phyloP scores from a whole-genome alignment of 2,888 invertebrate genomes.

The Lumbricus terrestris region DNA sequence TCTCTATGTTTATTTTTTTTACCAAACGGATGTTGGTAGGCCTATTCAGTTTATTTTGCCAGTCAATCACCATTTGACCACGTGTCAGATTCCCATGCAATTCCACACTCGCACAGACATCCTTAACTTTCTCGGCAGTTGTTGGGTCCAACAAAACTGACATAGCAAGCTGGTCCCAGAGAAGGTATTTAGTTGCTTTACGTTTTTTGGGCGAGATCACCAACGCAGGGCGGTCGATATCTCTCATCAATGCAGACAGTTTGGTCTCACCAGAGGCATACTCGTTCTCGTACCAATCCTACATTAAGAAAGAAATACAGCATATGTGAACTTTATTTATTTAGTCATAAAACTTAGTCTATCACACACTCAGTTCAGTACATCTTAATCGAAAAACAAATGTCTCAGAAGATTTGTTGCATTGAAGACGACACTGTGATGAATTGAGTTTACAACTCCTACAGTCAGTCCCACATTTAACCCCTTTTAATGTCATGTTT shows the following conservation, averaged over 20 bases:
- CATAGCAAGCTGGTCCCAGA: constrained; percentile 3
- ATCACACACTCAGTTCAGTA: too few species aligned
- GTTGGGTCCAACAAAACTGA: not conserved
- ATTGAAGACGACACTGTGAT: too few species aligned
- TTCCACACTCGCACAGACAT: not conserved
- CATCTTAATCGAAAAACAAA: too few species aligned
- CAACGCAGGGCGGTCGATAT: not conserved
- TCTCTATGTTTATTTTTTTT: not conserved
- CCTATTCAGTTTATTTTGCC: not conserved
- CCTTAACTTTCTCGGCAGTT: not conserved
- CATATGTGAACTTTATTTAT: not conserved
- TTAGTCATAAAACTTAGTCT: not conserved
- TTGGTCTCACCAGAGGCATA: not conserved
- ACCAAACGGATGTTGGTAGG: constrained; percentile 3
- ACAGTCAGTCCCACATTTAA: too few species aligned
- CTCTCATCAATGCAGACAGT: not conserved
- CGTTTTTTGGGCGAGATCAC: not conserved
- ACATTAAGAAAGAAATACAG: too few species aligned
- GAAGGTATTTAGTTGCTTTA: not conserved
- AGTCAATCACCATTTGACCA: not conserved
- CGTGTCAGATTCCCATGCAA: not conserved
- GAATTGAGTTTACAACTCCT: too few species aligned
- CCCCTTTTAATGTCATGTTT: too few species aligned
- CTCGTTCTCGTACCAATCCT: not conserved
- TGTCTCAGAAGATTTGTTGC: too few species aligned